Percentiles rank a stretch among this genome's conserved stretches.
phyloP scores from a whole-genome alignment of 2,888 invertebrate species.

The Ophion obscuratus region DNA sequence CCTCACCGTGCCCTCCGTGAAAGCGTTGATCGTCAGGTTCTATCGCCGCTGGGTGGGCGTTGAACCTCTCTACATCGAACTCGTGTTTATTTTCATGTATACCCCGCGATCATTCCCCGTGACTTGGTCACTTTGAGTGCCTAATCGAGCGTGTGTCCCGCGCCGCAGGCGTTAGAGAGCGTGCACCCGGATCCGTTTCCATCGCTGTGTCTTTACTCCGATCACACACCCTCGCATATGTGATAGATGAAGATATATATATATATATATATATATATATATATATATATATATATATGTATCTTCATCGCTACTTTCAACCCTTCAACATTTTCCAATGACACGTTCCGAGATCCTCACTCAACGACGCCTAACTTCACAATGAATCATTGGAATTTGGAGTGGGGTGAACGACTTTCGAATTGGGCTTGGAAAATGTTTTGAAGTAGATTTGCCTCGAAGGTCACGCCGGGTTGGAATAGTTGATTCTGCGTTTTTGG shows the following conservation, averaged over 20 bases:
- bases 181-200: background rate
- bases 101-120: constrained; percentile 67
- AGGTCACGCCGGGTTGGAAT: too few species aligned
- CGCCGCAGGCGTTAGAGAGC: constrained; percentile 45
- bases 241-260: too few species aligned
- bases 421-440: background rate
- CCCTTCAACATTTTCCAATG: constrained; percentile 7
- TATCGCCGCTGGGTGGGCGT: constrained; percentile 35
- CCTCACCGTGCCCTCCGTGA: constrained; percentile 41
- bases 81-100: constrained; percentile 69
- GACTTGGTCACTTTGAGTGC: constrained; percentile 67
- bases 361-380: background rate
- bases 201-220: constrained; percentile 7
- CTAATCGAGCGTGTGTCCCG: constrained; percentile 64
- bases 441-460: too few species aligned
- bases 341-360: background rate
- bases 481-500: too few species aligned
- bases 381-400: background rate
- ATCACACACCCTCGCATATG: background rate
- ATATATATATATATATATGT: too few species aligned
- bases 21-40: constrained; percentile 57
- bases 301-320: background rate
- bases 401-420: background rate
- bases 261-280: too few species aligned
- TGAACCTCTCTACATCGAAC: constrained; percentile 50